A percentile compares a stretch with the other conserved stretches of the same genome.
phyloP scores from a whole-genome alignment of 2,888 invertebrate species.

The Acleris emargana region DNA sequence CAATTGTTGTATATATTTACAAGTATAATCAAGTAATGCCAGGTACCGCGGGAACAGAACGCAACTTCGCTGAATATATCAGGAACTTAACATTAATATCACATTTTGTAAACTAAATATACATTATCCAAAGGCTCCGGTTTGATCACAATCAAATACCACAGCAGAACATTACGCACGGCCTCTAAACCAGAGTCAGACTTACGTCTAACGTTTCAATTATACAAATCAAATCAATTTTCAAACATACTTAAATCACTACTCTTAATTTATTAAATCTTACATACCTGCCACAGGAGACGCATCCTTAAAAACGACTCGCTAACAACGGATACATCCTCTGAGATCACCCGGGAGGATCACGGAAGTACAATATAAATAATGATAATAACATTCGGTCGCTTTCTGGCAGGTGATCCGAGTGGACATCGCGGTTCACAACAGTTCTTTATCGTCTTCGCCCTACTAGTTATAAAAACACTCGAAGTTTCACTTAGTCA shows the following conservation, averaged over 20 bases:
- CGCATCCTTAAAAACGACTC: neutral
- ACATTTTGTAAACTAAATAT: slow-evolving; percentile 56
- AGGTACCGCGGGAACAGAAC: slow-evolving; percentile 33
- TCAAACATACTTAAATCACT: slow-evolving; percentile 11
- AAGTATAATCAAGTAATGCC: slow-evolving; percentile 43
- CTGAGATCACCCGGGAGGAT: too few species aligned
- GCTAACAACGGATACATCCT: too few species aligned
- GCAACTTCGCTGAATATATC: slow-evolving; percentile 45
- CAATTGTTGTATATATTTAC: slow-evolving; percentile 44
- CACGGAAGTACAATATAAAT: too few species aligned
- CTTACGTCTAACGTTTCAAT: slow-evolving; percentile 1
- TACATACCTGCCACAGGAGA: neutral
- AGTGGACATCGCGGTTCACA: too few species aligned
- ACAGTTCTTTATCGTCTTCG: too few species aligned
- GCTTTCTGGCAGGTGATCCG: too few species aligned
- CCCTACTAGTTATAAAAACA: too few species aligned
- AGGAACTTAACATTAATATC: slow-evolving; percentile 69
- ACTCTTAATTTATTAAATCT: slow-evolving; percentile 4
- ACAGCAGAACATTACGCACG: neutral
- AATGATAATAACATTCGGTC: too few species aligned
- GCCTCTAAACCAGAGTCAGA: neutral
- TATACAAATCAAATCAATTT: neutral
- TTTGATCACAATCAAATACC: neutral
- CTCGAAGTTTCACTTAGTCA: too few species aligned
- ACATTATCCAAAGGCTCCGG: slow-evolving; percentile 14